phyloP scores from a whole-genome alignment of 2,888 invertebrate genomes.

The Chrysodeixis includens region DNA sequence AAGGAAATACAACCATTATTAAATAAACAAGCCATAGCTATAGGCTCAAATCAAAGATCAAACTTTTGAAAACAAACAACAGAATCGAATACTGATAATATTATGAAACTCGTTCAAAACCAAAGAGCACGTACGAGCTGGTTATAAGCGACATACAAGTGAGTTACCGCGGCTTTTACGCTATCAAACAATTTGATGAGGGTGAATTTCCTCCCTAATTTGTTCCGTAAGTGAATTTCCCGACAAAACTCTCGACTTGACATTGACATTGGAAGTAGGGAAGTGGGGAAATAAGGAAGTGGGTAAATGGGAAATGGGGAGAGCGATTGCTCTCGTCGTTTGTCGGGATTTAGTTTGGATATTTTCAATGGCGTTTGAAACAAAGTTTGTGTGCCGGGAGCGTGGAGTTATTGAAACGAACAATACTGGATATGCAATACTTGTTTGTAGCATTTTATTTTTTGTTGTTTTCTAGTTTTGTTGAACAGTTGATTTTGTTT shows the following conservation, averaged over 20 bases:
- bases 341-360: slow-evolving; percentile 28
- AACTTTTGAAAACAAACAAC: background rate
- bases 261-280: slow-evolving; percentile 60
- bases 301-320: slow-evolving; percentile 42
- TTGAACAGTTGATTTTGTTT: slow-evolving; percentile 1
- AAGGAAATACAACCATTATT: too few species aligned
- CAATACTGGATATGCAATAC: slow-evolving; percentile 5
- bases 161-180: slow-evolving; percentile 51
- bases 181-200: slow-evolving; percentile 54
- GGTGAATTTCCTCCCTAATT: slow-evolving; percentile 50
- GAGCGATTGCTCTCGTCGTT: slow-evolving; percentile 37
- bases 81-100: background rate
- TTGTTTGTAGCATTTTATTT: slow-evolving; percentile 21
- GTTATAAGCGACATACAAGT: slow-evolving; percentile 39
- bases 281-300: slow-evolving; percentile 41
- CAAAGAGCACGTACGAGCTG: slow-evolving; percentile 5
- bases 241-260: slow-evolving; percentile 45
- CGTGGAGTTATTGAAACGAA: slow-evolving; percentile 13
- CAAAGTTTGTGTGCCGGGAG: slow-evolving; percentile 35
- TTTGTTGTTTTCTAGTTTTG: background rate
- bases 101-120: slow-evolving; percentile 21
- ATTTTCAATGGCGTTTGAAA: slow-evolving; percentile 32
- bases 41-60: background rate
- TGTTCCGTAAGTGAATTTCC: slow-evolving; percentile 50
- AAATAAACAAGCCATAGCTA: too few species aligned